Base-by-base conservation (phyloP, 2,113 vertebrate genomes). In the Hemibagrus wyckioides region DNA sequence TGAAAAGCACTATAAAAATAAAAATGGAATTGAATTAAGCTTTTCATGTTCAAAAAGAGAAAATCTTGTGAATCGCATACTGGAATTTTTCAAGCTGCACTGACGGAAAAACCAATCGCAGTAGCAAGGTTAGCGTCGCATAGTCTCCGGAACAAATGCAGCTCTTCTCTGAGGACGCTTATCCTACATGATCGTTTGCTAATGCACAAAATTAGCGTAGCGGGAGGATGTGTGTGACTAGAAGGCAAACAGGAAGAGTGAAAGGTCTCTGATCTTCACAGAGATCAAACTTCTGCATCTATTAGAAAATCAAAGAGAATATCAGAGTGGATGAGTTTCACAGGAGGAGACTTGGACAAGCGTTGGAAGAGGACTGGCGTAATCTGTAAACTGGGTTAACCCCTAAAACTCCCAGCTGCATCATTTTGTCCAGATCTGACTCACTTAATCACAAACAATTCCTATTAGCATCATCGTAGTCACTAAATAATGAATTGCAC, bases 281-380 rank as follows among this genome's bases (percentile, higher is more conserved):
- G 17, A 41, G 79, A 81, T 82, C 67, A 54, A 77, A 48, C 41
- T 61, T 52, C 69, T 61, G 79, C 80, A 61, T 77, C 71, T 77
- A 36, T 85, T 56, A 61, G 86, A n/a, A 87, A 30, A 87, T 75
- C 54, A 87, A 83, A 61, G 28, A n/a, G 67, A 87, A 80, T 75
- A 30, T 82, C 36, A 54, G 79, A 87, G n/a, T 30, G 86, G 61
- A 71, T 48, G 39, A 81, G n/a, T 67, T 87, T 69, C 65, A 48
- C 30, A 80, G 57, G 15, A 56, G 39, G 77, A 79, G 59, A 36
- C 15, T 67, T 84, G 21, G 82, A 52, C 80, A 41, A 82, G 56
- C 36, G 23, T 25, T 57, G 52, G 28, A 39, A 61, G 19, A 77
- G 36, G 25, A 80, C 48, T 80, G n/a, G 54, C n/a, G 30, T 65